These are phyloP conservation scores for Nymphalis polychloros DNA, from an alignment of 2,888 invertebrate species.

Conservation along the genomic window DNA sequence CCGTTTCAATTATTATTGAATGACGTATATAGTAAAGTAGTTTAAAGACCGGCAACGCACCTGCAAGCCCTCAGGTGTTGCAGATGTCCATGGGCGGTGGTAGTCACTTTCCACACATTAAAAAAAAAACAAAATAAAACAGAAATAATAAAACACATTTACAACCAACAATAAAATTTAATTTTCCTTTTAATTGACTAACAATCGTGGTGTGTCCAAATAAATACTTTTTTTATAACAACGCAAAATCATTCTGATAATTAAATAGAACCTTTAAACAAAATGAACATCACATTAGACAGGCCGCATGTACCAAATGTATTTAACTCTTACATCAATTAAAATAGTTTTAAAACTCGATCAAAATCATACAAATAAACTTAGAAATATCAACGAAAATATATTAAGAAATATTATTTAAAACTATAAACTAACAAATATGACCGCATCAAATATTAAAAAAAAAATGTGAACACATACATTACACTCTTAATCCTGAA, in stretches of 20 bases:
- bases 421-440: not conserved
- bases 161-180: constrained; percentile 55
- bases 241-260: not conserved
- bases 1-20: too few species aligned
- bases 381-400: constrained; percentile 16
- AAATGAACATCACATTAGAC: not conserved
- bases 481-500: not conserved
- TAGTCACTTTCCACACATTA: too few species aligned
- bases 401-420: constrained; percentile 14
- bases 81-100: too few species aligned
- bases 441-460: not conserved
- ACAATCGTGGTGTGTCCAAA: constrained; percentile 49
- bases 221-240: constrained; percentile 12
- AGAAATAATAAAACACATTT: constrained; percentile 46
- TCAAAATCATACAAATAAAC: constrained; percentile 9
- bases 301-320: constrained; percentile 1
- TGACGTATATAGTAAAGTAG: too few species aligned
- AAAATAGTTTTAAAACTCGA: not conserved
- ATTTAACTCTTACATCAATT: not conserved
- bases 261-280: constrained; percentile 1
- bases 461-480: not conserved
- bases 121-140: too few species aligned
- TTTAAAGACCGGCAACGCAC: too few species aligned
- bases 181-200: constrained; percentile 58
- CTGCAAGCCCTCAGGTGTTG: too few species aligned